phyloP scores from a whole-genome alignment of 2,113 vertebrate genomes.

The Oncorhynchus masou region DNA sequence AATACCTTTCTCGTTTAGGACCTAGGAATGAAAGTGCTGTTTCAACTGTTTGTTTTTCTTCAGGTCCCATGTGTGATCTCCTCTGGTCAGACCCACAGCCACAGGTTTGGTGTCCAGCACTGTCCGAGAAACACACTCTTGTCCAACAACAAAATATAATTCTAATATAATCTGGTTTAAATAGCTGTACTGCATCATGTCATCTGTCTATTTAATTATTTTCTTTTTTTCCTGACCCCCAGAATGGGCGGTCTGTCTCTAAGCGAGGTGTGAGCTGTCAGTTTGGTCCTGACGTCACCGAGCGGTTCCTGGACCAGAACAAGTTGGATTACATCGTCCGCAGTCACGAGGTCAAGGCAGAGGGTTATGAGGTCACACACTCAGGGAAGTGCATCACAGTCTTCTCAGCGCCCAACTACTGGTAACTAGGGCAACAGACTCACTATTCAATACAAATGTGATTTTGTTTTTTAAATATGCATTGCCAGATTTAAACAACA shows the following conservation, averaged over 20 bases:
- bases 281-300: conserved; percentile 90
- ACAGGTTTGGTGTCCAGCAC: conserved; percentile 73
- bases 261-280: conserved; percentile 94
- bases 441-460: too few species aligned
- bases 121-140: neutral
- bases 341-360: conserved; percentile 92
- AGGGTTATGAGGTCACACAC: conserved; percentile 94
- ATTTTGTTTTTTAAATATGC: too few species aligned
- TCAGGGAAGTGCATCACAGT: conserved; percentile 92
- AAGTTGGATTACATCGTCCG: conserved; percentile 88
- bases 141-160: neutral
- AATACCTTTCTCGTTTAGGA: too few species aligned
- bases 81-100: conserved; percentile 92
- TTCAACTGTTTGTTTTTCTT: conserved; percentile 2
- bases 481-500: too few species aligned
- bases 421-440: conserved; percentile 65
- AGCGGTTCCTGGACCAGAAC: conserved; percentile 88
- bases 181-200: too few species aligned
- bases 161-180: too few species aligned
- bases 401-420: conserved; percentile 97
- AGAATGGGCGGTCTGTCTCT: conserved; percentile 87
- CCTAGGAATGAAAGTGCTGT: neutral
- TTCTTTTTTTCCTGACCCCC: neutral
- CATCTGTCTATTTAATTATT: neutral
- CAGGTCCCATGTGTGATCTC: conserved; percentile 95